Conservation (phyloP, 2,888 invertebrate species). For the Thereva unica region DNA sequence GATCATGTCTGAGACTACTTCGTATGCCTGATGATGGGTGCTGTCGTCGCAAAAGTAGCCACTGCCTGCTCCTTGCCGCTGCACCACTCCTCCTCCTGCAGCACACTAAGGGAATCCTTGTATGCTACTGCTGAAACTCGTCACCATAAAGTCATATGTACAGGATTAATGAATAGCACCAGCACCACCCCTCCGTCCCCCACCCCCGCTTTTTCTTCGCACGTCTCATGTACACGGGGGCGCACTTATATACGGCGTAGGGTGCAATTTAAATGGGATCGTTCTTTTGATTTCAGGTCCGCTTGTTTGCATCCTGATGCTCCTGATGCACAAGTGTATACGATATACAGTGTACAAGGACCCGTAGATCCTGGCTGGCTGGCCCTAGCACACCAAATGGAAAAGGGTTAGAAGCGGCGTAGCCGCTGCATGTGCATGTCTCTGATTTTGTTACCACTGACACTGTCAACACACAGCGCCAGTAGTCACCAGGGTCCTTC, state of each 20-base stretch:
- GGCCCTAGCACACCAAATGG: conserved; percentile 17
- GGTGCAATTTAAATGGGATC: conserved; percentile 42
- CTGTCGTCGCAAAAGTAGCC: conserved; percentile 36
- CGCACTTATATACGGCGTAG: conserved; percentile 33
- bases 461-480: conserved; percentile 17
- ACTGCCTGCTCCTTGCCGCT: conserved; percentile 29
- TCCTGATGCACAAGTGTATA: conserved; percentile 16
- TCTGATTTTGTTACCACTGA: conserved; percentile 19
- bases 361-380: conserved; percentile 10
- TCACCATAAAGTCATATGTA: conserved; percentile 47
- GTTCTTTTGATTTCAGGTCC: conserved; percentile 41
- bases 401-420: conserved; percentile 21
- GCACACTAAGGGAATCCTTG: conserved; percentile 18
- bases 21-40: conserved; percentile 20
- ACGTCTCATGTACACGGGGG: conserved; percentile 7
- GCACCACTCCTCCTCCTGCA: conserved; percentile 18
- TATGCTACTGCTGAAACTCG: conserved; percentile 35
- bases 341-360: conserved; percentile 10
- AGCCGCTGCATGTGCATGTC: too few relatives aligned
- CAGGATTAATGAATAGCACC: conserved; percentile 47
- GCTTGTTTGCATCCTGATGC: conserved; percentile 29
- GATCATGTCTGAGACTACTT: conserved; percentile 35
- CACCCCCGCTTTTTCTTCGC: too few relatives aligned
- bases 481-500: conserved; percentile 4
- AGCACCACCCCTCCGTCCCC: conserved; percentile 5